Base-by-base conservation (phyloP, 2,888 invertebrate species). In the Drosophila lutescens region DNA sequence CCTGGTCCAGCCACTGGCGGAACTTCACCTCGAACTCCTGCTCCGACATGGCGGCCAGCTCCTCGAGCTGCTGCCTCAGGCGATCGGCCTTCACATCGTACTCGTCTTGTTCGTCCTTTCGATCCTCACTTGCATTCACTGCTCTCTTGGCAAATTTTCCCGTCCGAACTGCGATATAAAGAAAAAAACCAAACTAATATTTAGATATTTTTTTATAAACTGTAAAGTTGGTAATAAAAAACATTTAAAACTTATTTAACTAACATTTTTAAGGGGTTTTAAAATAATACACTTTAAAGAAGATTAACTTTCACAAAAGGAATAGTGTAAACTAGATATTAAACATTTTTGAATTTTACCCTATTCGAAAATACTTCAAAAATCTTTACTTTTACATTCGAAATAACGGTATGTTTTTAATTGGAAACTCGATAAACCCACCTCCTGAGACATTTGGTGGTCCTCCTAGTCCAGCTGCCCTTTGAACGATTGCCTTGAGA, bases 11-110 rank as follows among this genome's bases (percentile, higher is more conserved):
- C 92, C 92, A 92, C 13, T 90, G 79, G 4, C 89, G 84, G 49
- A 92, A 90, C 59, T 90, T 86, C n/a, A 81, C 68, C 54, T 90
- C 90, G 43, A 92, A 92, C 41, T 92, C 92, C 3, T 85, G 74
- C 47, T 90, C 84, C 2, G 92, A 89, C 13, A 92, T 79, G 58
- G 90, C 85, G 2, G 89, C 77, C 17, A 92, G 80, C 36, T 91
- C 78, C 15, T 86, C 77, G 3, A 91, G 68, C 56, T 91, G 89
- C 36, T 78, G 5, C 9, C n/a, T 43, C 26, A 62, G 17, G 10
- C 41, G 40, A 0, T 34, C 53, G 4, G 47, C 38, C 15, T 50
- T 60, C 9, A 13, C 0, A 6, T 68, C 62, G 13, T 13, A 17
- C 4, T n/a, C 32, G 8, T 38, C 41, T 4, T 4, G 9, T 1